Base-by-base conservation (phyloP, 2,888 invertebrate genomes). In the Melanostoma mellinum region DNA sequence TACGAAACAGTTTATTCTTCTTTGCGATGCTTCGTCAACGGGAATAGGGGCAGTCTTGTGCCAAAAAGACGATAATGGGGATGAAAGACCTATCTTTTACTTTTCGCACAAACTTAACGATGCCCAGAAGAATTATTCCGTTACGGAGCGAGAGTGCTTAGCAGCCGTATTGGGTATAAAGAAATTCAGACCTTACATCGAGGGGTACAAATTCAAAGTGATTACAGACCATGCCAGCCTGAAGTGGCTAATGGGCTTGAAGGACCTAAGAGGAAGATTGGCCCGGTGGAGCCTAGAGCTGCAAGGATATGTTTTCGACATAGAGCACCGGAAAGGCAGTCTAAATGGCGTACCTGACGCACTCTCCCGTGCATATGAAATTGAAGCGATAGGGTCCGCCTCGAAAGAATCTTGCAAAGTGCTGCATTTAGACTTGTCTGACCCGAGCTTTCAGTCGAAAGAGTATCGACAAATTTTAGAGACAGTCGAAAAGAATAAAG, bases 191-290 rank as follows among this genome's bases (percentile, higher is more conserved):
- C 40, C 80, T 1, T 77, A 80, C 30, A 69, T 84, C 8, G 85
- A 77, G 60, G 87, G 87, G 1, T 80, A 85, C 9, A 55, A 71
- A 6, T 86, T 86, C 33, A 84, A 10, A 0, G 75, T 87, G 0
- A 33, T 85, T n/a, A 85, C 88, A 1, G 88, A 88, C 77, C 86
- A 87, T 42, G 85, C 85, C 9, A 86, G 86, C 8, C 61, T 88
- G 0, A 55, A 84, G 52, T 88, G 87, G 86, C 68, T 88, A 1
- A 65, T 86, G 72, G 80, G 74, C 6, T 77, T 88, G 65, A 86
- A 86, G 44, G 86, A 87, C 36, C 85, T 87, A 1, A 71, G 74
- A n/a, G 88, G 86, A 3, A 56, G 86, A 46, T 63, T 88, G 35
- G 87, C 87, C 0, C 46, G 87, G 8, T 88, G 65, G 82, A 40